Conservation (phyloP, 2,888 invertebrate genomes). For the Hoplodrina blanda region DNA sequence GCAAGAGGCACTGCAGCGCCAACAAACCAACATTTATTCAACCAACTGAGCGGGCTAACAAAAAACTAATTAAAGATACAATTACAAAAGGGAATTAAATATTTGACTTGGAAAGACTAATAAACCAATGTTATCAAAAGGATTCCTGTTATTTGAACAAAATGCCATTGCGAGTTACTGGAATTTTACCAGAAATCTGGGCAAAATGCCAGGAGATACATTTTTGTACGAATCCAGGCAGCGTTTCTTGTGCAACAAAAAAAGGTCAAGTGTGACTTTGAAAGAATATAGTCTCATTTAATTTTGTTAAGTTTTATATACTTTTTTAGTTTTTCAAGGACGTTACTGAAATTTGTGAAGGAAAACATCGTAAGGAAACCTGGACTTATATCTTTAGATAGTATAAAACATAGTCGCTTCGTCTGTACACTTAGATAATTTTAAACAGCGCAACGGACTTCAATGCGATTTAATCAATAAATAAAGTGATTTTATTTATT, state of each 20-base stretch:
- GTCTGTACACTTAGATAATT: too few relatives aligned
- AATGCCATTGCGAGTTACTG: constrained; percentile 51
- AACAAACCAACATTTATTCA: too few relatives aligned
- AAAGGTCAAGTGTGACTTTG: constrained; percentile 51
- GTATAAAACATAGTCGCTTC: too few relatives aligned
- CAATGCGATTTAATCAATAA: too few relatives aligned
- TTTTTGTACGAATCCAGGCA: constrained; percentile 38
- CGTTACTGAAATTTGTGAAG: too few relatives aligned
- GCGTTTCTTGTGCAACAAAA: constrained; percentile 33
- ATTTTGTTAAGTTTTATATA: background rate
- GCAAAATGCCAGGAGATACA: constrained; percentile 54
- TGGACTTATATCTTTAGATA: too few relatives aligned
- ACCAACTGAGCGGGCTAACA: background rate
- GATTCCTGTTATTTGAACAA: constrained; percentile 49
- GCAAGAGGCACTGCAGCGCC: too few relatives aligned
- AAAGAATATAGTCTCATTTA: constrained; percentile 19
- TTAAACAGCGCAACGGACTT: too few relatives aligned
- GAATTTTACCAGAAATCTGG: constrained; percentile 47
- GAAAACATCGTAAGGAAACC: too few relatives aligned
- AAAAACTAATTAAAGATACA: constrained; percentile 31
- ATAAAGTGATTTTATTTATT: too few relatives aligned
- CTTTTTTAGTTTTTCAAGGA: too few relatives aligned
- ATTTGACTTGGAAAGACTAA: constrained; percentile 23
- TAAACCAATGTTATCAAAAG: constrained; percentile 36
- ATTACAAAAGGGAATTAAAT: constrained; percentile 40